These are phyloP conservation scores for Nephrocerus scutellatus DNA, from an alignment of 2,888 invertebrate species.

Conservation along the genomic window DNA sequence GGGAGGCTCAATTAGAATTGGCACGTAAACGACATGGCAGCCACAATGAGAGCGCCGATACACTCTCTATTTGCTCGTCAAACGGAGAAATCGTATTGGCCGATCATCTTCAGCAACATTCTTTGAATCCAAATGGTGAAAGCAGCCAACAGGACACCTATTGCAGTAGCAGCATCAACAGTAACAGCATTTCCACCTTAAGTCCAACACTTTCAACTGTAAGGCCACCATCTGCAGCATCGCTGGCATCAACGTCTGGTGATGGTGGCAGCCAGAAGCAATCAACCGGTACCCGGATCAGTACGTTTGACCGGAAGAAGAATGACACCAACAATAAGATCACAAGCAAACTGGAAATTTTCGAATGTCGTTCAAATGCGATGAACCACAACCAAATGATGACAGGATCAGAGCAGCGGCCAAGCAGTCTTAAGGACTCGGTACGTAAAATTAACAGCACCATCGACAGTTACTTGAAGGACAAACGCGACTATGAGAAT, in stretches of 20 bases:
- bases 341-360: constrained; percentile 41
- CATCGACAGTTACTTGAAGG: constrained; percentile 47
- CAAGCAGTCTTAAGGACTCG: constrained; percentile 45
- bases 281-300: constrained; percentile 35
- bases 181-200: constrained; percentile 3
- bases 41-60: constrained; percentile 41
- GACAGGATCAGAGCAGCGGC: constrained; percentile 24
- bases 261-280: constrained; percentile 21
- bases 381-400: constrained; percentile 8
- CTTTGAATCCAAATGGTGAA: constrained; percentile 46
- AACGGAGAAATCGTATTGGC: constrained; percentile 44
- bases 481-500: constrained; percentile 45
- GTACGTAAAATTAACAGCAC: constrained; percentile 47
- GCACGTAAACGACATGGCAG: constrained; percentile 44
- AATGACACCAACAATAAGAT: constrained; percentile 36
- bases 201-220: constrained; percentile 7
- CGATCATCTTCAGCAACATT: constrained; percentile 26
- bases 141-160: constrained; percentile 41
- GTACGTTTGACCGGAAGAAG: constrained; percentile 41
- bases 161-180: constrained; percentile 44
- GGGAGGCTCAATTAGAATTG: constrained; percentile 60
- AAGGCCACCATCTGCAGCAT: constrained; percentile 2
- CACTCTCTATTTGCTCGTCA: constrained; percentile 49
- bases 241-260: constrained; percentile 8
- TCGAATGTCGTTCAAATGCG: constrained; percentile 31